A percentile compares a stretch with the other conserved stretches of the same genome.
Conservation (phyloP, 2,888 invertebrate species). For the Acrocyrtus sp. region DNA sequence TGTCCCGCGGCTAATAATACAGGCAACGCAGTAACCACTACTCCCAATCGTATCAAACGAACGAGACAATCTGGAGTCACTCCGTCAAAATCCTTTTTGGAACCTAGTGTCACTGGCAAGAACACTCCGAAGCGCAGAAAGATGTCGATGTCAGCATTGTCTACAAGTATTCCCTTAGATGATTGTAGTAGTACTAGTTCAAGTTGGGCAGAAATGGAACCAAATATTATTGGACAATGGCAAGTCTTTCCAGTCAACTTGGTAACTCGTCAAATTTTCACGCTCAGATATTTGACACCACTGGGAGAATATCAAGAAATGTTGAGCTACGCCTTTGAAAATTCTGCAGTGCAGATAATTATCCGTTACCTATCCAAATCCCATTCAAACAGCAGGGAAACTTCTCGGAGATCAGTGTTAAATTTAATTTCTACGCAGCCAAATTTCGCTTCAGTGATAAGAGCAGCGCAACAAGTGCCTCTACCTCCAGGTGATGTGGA, state of each 20-base stretch:
- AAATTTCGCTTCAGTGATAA: constrained; percentile 45
- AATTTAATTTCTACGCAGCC: constrained; percentile 77
- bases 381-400: constrained; percentile 87
- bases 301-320: constrained; percentile 99
- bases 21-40: constrained; percentile 1
- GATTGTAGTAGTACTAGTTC: constrained; percentile 75
- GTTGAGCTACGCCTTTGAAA: constrained; percentile 91
- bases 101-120: constrained; percentile 37
- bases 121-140: constrained; percentile 42
- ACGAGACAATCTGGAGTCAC: constrained; percentile 28
- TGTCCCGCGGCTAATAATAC: background rate
- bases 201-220: constrained; percentile 91
- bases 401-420: constrained; percentile 84
- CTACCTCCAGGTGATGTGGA: constrained; percentile 24
- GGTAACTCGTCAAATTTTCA: constrained; percentile 91
- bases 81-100: constrained; percentile 41
- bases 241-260: constrained; percentile 89
- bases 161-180: constrained; percentile 32
- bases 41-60: constrained; percentile 31
- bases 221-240: constrained; percentile 87
- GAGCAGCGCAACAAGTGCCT: constrained; percentile 28
- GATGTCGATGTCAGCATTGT: constrained; percentile 4
- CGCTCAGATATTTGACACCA: constrained; percentile 92
- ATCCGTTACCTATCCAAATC: constrained; percentile 87
- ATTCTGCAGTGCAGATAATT: constrained; percentile 89